These are phyloP conservation scores for Sminthurides bifidus DNA, from an alignment of 1,140 invertebrate species.

Conservation along the genomic window DNA sequence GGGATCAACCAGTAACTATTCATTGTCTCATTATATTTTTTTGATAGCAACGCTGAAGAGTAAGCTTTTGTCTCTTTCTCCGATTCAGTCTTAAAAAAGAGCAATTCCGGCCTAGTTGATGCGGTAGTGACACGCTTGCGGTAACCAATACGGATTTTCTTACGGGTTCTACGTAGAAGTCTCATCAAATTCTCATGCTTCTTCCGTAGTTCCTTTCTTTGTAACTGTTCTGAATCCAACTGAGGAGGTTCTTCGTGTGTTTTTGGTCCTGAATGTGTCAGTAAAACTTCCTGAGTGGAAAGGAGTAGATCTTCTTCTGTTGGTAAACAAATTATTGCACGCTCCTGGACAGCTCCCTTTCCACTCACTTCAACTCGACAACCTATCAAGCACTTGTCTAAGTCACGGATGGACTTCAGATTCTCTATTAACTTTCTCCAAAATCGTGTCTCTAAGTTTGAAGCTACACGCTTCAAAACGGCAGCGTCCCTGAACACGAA, in stretches of 20 bases:
- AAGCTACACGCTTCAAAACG: constrained; percentile 28
- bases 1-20: constrained; percentile 53
- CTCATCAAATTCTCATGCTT: constrained; percentile 49
- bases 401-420: background rate
- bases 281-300: constrained; percentile 39
- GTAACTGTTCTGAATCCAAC: constrained; percentile 38
- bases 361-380: constrained; percentile 26
- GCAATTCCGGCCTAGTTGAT: background rate
- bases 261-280: constrained; percentile 46
- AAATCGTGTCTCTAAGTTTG: constrained; percentile 37
- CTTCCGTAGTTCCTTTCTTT: constrained; percentile 42
- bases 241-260: constrained; percentile 40
- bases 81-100: background rate
- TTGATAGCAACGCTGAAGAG: constrained; percentile 8
- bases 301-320: constrained; percentile 41
- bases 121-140: background rate
- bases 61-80: constrained; percentile 29
- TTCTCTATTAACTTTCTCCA: background rate
- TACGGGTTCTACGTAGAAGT: constrained; percentile 43
- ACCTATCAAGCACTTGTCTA: constrained; percentile 16
- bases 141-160: constrained; percentile 37
- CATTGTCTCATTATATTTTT: constrained; percentile 43
- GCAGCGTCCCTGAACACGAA: background rate
- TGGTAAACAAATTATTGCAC: constrained; percentile 55
- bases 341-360: constrained; percentile 35